phyloP scores from a whole-genome alignment of 2,888 invertebrate genomes.

The Chironomus tentans region DNA sequence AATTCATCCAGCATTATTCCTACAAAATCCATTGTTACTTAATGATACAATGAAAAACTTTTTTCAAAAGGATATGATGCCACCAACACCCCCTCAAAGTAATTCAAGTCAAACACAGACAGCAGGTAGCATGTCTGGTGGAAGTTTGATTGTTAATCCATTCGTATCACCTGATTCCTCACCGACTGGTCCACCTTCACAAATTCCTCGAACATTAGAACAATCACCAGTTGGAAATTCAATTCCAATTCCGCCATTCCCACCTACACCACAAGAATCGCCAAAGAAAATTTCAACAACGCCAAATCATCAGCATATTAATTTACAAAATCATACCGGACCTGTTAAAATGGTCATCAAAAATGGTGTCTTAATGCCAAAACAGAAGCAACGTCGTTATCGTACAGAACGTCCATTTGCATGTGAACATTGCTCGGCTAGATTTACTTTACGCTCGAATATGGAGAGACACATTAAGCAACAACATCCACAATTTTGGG shows the following conservation, averaged over 20 bases:
- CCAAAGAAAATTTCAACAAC: slow-evolving; percentile 28
- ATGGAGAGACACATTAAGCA: slow-evolving; percentile 93
- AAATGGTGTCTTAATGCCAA: slow-evolving; percentile 82
- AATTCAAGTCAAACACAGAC: not conserved
- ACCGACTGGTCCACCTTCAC: not conserved
- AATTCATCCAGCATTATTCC: slow-evolving; percentile 56
- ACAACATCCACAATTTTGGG: slow-evolving; percentile 86
- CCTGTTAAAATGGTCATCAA: slow-evolving; percentile 78
- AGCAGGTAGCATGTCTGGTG: slow-evolving; percentile 53
- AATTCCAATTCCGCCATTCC: slow-evolving; percentile 28
- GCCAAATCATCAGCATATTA: slow-evolving; percentile 30
- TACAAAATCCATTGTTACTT: slow-evolving; percentile 47
- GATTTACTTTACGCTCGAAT: slow-evolving; percentile 85
- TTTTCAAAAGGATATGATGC: slow-evolving; percentile 30
- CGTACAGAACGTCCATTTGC: slow-evolving; percentile 84
- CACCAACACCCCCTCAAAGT: slow-evolving; percentile 13
- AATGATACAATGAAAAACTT: slow-evolving; percentile 54
- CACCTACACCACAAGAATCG: slow-evolving; percentile 28
- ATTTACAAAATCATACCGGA: slow-evolving; percentile 44
- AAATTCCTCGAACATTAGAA: slow-evolving; percentile 8
- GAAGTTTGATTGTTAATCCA: slow-evolving; percentile 51
- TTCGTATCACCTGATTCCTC: slow-evolving; percentile 31
- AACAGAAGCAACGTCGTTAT: slow-evolving; percentile 83
- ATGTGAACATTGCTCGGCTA: slow-evolving; percentile 82
- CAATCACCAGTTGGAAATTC: slow-evolving; percentile 25